Evolutionary conservation across 1,140 invertebrate species (phyloP).

Genomic region (Caerostris extrusa): DNA sequence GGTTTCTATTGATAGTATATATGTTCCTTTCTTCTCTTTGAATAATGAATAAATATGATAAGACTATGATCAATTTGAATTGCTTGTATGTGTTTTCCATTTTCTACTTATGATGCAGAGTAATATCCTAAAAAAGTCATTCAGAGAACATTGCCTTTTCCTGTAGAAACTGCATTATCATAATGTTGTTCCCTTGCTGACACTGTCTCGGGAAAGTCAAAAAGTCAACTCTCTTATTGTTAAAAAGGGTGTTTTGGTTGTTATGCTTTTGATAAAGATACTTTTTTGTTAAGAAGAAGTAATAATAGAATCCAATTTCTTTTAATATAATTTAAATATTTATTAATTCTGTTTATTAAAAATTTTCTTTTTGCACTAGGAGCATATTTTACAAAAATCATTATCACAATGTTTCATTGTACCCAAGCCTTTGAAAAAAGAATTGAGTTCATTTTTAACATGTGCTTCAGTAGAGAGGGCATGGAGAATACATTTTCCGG

Average conservation of each 20-base stretch:
- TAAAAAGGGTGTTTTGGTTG: background rate
- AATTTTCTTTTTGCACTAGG: background rate
- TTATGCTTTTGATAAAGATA: background rate
- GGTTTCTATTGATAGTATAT: too few species aligned
- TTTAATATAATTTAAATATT: background rate
- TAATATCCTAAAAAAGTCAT: too few species aligned
- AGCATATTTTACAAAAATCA: background rate
- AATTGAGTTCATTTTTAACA: background rate
- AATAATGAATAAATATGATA: too few species aligned
- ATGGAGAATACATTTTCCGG: constrained; percentile 56
- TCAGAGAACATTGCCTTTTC: too few species aligned
- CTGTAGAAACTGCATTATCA: too few species aligned
- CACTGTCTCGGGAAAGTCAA: background rate
- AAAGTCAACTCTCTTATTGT: background rate
- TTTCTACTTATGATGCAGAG: too few species aligned
- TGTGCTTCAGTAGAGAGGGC: background rate
- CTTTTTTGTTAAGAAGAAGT: too few species aligned
- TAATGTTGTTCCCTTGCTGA: too few species aligned
- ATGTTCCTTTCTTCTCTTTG: too few species aligned
- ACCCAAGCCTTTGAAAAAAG: constrained; percentile 41
- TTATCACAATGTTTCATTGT: constrained; percentile 24
- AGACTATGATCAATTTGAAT: too few species aligned
- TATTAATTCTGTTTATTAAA: background rate
- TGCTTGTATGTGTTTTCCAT: too few species aligned
- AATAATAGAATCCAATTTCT: background rate